Conservation (phyloP, 2,113 vertebrate species). For the Pituophis catenifer region DNA sequence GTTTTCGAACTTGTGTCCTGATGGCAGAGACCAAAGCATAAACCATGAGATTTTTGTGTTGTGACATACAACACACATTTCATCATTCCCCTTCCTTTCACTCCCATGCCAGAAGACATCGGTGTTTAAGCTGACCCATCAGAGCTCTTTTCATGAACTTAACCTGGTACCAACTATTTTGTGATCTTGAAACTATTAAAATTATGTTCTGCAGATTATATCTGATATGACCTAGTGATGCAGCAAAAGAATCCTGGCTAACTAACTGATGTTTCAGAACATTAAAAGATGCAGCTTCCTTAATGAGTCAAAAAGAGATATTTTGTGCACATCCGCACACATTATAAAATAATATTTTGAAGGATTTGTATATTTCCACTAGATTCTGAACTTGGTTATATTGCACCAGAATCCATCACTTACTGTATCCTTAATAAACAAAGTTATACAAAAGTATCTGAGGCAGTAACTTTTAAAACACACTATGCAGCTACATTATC, state of each 20-base stretch:
- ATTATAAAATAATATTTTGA: not conserved
- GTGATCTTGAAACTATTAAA: not conserved
- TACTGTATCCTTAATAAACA: not conserved
- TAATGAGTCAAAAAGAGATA: not conserved
- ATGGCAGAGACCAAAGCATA: not conserved
- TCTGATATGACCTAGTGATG: not conserved
- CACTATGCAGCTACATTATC: not conserved
- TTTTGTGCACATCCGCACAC: not conserved
- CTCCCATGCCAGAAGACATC: not conserved
- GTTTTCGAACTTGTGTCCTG: not conserved
- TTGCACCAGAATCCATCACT: not conserved
- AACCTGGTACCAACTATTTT: not conserved
- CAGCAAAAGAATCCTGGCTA: not conserved
- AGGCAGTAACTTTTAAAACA: not conserved
- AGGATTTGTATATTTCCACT: not conserved
- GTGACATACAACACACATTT: not conserved
- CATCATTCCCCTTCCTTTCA: not conserved
- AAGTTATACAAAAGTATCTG: not conserved
- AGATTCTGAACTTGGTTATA: not conserved
- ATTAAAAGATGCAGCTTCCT: not conserved
- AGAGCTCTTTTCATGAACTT: not conserved
- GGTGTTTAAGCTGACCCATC: not conserved
- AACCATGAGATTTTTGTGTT: not conserved
- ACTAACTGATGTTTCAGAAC: not conserved
- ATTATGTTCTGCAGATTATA: not conserved